phyloP scores from a whole-genome alignment of 64 coral and sea anemone genomes.

The Montipora cactus region DNA sequence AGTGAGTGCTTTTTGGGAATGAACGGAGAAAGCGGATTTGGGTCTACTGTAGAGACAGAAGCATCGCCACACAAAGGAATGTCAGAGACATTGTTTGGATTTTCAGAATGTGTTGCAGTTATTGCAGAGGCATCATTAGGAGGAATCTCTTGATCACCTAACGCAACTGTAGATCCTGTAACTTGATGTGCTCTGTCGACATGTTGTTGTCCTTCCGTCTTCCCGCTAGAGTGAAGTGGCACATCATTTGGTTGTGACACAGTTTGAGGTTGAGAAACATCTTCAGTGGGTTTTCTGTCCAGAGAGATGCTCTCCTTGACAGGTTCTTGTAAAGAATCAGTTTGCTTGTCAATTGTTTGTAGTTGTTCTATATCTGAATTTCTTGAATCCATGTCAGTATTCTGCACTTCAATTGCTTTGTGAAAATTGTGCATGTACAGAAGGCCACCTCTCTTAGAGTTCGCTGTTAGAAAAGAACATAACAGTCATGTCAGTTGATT shows the following conservation, averaged over 20 bases:
- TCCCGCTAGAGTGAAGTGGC: neutral
- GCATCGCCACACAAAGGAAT: neutral
- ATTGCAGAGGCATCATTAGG: neutral
- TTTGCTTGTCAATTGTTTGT: neutral
- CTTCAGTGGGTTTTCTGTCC: neutral
- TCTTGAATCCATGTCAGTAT: neutral
- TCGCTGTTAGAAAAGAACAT: neutral
- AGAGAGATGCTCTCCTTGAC: neutral
- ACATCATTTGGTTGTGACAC: neutral
- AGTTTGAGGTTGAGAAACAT: neutral
- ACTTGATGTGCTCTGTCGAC: neutral
- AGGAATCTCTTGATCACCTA: neutral
- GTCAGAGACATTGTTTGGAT: neutral
- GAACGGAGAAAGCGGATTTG: constrained; percentile 11
- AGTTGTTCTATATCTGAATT: neutral
- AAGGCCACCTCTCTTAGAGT: constrained; percentile 9
- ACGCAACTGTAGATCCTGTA: neutral
- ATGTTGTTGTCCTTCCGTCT: neutral
- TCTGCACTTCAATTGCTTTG: constrained; percentile 18
- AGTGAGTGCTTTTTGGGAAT: neutral
- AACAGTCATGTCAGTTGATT: neutral
- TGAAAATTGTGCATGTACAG: constrained; percentile 18
- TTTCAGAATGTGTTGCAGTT: neutral
- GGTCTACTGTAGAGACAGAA: neutral
- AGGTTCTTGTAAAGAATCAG: neutral